Evolutionary conservation across 2,888 invertebrate species (phyloP).

Genomic region (Raillietiella orientalis): DNA sequence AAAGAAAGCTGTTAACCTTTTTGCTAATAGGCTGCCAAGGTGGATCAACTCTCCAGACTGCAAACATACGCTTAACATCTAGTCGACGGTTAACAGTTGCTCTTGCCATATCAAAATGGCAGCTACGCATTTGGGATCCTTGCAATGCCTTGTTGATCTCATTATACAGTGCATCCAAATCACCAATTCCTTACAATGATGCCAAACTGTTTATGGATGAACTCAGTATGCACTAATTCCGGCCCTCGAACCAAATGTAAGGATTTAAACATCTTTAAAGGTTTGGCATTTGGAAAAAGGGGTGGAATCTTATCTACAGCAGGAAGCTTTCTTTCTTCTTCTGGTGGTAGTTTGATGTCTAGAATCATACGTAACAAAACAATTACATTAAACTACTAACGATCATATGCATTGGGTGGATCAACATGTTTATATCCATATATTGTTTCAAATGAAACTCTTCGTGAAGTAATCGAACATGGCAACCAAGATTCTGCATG

Average conservation of each 20-base stretch:
- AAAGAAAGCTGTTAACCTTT: conserved; percentile 18
- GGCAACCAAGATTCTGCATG: too few relatives aligned
- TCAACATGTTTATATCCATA: too few relatives aligned
- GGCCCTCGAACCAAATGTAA: conserved; percentile 66
- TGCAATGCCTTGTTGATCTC: conserved; percentile 37
- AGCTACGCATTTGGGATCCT: conserved; percentile 43
- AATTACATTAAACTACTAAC: too few relatives aligned
- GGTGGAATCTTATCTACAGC: not conserved
- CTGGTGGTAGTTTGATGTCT: too few relatives aligned
- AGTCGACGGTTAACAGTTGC: conserved; percentile 38
- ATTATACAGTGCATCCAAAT: not conserved
- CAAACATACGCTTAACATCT: conserved; percentile 52
- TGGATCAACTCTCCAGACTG: conserved; percentile 68
- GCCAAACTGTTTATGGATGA: conserved; percentile 73
- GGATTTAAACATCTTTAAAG: conserved; percentile 55
- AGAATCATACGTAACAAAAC: too few relatives aligned
- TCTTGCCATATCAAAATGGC: conserved; percentile 70
- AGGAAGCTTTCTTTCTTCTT: too few relatives aligned
- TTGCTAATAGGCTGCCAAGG: conserved; percentile 87
- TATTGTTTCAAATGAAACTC: too few relatives aligned
- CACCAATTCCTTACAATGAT: conserved; percentile 30
- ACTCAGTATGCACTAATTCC: conserved; percentile 44
- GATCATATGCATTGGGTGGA: too few relatives aligned
- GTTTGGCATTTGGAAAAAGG: conserved; percentile 8
- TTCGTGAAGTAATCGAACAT: too few relatives aligned